Evolutionary conservation across 1,140 invertebrate genomes (phyloP), one percentile per base, ranked within the genome.

Genomic region (Brachionus asplanchnoidis): DNA sequence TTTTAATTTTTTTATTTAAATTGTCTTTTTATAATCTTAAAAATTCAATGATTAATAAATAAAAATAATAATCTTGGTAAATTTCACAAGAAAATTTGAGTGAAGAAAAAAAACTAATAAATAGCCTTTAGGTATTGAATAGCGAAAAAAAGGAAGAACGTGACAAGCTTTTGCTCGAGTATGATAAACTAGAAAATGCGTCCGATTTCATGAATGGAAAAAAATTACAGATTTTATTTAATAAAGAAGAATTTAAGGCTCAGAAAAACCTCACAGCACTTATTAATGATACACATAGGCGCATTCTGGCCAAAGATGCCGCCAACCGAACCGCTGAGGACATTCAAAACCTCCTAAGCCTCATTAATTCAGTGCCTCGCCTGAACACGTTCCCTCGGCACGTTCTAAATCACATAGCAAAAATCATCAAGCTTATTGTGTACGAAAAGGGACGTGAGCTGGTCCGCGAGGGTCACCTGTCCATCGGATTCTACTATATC

Each of bases 191-290:
- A 12, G 73, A 77, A 20, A 77, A 77, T 77, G 26, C 73, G 17
- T 73, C 68, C 1, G 73, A 77, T 12, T 77, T 77, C 53, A 50
- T 77, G 20, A 77, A 50, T 77, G 73, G 44, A 20, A 77, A 77
- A 77, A 77, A 77, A 46, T 46, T 77, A 20, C 73, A 77, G 50
- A 50, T 77, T 28, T 50, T 77, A 4, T 77, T 77, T 20, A 77
- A 77, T 46, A 77, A 53, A 32, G 73, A 77, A 53, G 73, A 77
- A 77, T 77, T 77, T 46, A 77, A 28, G 23, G 73, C 73, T 53
- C 73, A 77, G 50, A 77, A 77, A 53, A 77, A 77, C 53, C 26
- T 77, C 12, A 77, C 40, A 50, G 73, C 73, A 4, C 20, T 77
- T 14, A 77, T 77, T 12, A 77, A 20, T 26, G 73, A 77, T 17